These are phyloP conservation scores for Ceratitis capitata DNA, from an alignment of 1,140 invertebrate species.

Conservation along the genomic window DNA sequence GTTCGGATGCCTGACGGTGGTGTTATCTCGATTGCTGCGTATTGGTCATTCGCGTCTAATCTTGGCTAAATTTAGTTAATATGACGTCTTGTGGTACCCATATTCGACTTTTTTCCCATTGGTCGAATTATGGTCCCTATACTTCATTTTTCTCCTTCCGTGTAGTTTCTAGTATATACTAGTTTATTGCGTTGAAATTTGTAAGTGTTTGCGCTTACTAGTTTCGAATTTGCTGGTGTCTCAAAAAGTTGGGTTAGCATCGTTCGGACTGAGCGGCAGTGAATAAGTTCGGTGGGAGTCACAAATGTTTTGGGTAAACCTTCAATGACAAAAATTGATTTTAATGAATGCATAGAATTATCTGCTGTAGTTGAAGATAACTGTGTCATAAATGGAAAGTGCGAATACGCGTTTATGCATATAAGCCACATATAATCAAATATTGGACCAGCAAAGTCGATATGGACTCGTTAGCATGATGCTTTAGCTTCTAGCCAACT, in stretches of 20 bases:
- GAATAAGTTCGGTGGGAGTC: slow-evolving; percentile 31
- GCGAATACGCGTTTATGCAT: slow-evolving; percentile 44
- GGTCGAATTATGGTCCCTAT: slow-evolving; percentile 18
- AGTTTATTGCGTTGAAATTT: slow-evolving; percentile 22
- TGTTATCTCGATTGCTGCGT: background rate
- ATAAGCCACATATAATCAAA: slow-evolving; percentile 43
- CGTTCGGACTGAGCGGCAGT: slow-evolving; percentile 38
- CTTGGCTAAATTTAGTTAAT: slow-evolving; percentile 39
- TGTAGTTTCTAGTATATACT: slow-evolving; percentile 38
- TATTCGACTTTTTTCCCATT: slow-evolving; percentile 4
- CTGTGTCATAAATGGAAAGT: slow-evolving; percentile 43
- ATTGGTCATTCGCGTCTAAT: background rate
- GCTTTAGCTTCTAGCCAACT: slow-evolving; percentile 46
- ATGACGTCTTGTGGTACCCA: slow-evolving; percentile 20
- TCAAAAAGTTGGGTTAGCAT: slow-evolving; percentile 39
- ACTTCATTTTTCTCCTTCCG: slow-evolving; percentile 38
- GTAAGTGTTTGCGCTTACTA: background rate
- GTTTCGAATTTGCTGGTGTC: background rate
- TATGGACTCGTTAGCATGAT: slow-evolving; percentile 50
- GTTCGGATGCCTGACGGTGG: too few species aligned
- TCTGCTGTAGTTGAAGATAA: slow-evolving; percentile 43
- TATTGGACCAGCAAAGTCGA: slow-evolving; percentile 54
- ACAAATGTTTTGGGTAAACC: slow-evolving; percentile 51
- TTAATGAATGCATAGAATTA: slow-evolving; percentile 41
- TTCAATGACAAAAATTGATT: slow-evolving; percentile 48